Conservation (phyloP, 2,797 vertebrate genomes). For the Streptopelia turtur region DNA sequence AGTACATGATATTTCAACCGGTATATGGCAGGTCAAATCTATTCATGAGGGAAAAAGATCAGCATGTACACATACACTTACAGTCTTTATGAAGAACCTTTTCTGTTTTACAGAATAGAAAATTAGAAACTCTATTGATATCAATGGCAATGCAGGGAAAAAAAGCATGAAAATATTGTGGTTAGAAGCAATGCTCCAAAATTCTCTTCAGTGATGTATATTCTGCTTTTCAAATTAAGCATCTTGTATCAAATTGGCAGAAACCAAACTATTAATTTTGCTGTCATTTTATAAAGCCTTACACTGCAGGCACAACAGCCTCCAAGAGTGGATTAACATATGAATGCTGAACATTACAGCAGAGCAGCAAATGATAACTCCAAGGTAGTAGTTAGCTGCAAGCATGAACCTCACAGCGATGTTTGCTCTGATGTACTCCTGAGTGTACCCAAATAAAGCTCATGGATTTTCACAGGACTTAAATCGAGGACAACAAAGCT, state of each 20-base stretch:
- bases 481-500: neutral
- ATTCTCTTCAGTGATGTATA: neutral
- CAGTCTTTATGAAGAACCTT: neutral
- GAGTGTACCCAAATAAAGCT: neutral
- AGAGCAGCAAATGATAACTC: neutral
- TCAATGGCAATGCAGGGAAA: neutral
- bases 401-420: neutral
- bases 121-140: neutral
- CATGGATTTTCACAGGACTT: neutral
- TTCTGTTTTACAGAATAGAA: neutral
- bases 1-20: neutral
- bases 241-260: conserved; percentile 19
- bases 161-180: neutral
- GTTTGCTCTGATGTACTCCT: neutral
- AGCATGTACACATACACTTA: neutral
- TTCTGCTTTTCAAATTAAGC: neutral
- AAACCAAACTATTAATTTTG: conserved; percentile 48
- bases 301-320: neutral
- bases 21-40: neutral
- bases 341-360: neutral
- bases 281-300: neutral
- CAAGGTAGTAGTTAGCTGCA: neutral
- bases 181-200: neutral
- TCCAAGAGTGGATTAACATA: conserved; percentile 17
- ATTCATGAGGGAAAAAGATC: neutral